These are phyloP conservation scores for Delphinus delphis DNA, from an alignment of 2,113 vertebrate genomes.

Conservation along the genomic window DNA sequence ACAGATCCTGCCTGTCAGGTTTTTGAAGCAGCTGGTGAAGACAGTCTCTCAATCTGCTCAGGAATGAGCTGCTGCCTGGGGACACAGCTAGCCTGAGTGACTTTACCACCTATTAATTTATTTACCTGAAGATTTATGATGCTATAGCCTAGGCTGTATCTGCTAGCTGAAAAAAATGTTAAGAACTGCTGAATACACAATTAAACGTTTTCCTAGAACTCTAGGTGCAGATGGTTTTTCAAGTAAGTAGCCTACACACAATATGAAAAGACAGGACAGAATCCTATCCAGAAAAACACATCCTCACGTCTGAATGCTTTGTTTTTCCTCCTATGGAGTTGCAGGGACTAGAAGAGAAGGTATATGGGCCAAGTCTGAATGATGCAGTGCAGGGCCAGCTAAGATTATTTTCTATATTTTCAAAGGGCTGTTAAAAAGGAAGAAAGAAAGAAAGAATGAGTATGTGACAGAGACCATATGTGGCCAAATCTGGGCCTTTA, in stretches of 20 bases:
- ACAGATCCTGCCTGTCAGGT: conserved; percentile 26
- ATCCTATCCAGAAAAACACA: not conserved
- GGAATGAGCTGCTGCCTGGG: not conserved
- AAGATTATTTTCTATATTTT: not conserved
- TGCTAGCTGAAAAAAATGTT: not conserved
- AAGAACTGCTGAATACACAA: conserved; percentile 46
- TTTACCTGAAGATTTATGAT: conserved; percentile 23
- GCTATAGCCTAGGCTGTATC: not conserved
- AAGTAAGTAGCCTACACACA: not conserved
- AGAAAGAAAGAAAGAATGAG: not conserved
- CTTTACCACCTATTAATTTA: not conserved
- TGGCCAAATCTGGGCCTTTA: not conserved
- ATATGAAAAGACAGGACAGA: not conserved
- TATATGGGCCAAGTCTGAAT: not conserved
- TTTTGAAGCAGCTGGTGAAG: not conserved
- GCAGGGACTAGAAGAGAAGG: not conserved
- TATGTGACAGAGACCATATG: not conserved
- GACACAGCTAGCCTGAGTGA: not conserved
- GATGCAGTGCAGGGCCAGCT: not conserved
- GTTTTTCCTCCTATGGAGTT: not conserved
- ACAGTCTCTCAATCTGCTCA: not conserved
- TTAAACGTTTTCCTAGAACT: not conserved
- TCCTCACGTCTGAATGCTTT: not conserved
- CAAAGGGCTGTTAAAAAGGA: not conserved
- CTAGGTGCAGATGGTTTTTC: not conserved